Evolutionary conservation across 2,113 vertebrate genomes (phyloP).

Genomic region (Petroica traversi): DNA sequence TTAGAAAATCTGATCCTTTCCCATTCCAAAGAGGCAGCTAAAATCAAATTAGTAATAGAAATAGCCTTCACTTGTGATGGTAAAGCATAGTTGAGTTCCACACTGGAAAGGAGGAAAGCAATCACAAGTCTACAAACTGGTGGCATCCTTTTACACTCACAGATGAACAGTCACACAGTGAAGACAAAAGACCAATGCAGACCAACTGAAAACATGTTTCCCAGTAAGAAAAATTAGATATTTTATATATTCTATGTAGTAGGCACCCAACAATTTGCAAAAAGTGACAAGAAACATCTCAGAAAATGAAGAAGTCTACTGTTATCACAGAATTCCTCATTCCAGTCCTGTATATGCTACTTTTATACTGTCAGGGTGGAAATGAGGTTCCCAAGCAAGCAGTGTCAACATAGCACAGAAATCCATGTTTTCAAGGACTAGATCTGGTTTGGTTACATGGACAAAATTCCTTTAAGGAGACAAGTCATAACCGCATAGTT

Average conservation of each 20-base stretch:
- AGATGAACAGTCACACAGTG: not conserved
- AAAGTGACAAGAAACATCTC: not conserved
- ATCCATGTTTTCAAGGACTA: not conserved
- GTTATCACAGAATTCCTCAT: not conserved
- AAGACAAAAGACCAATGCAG: not conserved
- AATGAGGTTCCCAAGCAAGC: not conserved
- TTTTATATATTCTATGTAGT: not conserved
- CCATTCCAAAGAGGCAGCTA: not conserved
- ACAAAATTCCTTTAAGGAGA: not conserved
- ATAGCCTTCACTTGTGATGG: not conserved
- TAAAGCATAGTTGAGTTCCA: not conserved
- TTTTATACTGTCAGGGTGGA: not conserved
- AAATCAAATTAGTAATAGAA: not conserved
- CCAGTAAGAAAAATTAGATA: not conserved
- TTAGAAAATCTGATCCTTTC: not conserved
- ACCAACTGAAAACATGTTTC: not conserved
- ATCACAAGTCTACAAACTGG: not conserved
- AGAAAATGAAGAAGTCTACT: not conserved
- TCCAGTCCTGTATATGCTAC: not conserved
- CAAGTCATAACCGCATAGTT: not conserved
- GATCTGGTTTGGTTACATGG: not conserved
- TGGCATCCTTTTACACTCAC: not conserved
- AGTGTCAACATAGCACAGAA: not conserved
- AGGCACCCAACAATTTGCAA: not conserved
- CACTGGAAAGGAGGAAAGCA: fast-evolving